Percentiles rank a stretch among this genome's conserved stretches.
Evolutionary conservation across 2,888 invertebrate species (phyloP).

Genomic region (Papilio gigon): DNA sequence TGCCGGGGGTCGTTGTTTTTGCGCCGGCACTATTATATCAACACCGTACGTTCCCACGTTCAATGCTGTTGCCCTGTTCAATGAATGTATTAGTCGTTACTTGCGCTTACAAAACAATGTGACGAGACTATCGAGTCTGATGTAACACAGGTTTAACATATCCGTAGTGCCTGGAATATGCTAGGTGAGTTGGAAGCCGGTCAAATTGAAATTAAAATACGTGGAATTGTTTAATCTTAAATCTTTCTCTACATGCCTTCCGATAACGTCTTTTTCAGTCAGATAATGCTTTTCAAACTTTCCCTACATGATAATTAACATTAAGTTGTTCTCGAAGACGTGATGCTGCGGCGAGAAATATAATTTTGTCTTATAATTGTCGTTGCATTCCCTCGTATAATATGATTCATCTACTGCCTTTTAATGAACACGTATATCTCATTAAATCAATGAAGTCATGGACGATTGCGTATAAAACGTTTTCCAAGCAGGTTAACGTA

Average conservation of each 20-base stretch:
- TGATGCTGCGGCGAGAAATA: no score
- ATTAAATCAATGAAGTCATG: slow-evolving; percentile 32
- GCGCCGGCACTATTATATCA: slow-evolving; percentile 70
- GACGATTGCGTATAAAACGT: slow-evolving; percentile 14
- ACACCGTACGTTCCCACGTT: slow-evolving; percentile 71
- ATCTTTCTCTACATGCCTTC: no score
- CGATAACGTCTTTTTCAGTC: no score
- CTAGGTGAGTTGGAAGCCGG: not conserved
- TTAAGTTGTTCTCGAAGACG: no score
- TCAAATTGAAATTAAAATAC: not conserved
- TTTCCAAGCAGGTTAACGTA: slow-evolving; percentile 3
- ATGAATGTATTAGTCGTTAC: slow-evolving; percentile 52
- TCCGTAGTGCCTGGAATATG: not conserved
- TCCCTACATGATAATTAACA: no score
- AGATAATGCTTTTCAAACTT: no score
- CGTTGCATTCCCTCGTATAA: not conserved
- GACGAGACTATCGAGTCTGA: slow-evolving; percentile 10
- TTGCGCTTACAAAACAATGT: slow-evolving; percentile 24
- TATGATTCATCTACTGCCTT: not conserved
- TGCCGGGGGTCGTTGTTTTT: slow-evolving; percentile 72
- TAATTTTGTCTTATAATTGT: not conserved
- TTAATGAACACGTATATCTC: slow-evolving; percentile 29
- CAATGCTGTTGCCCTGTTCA: slow-evolving; percentile 60
- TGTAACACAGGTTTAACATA: slow-evolving; percentile 4
- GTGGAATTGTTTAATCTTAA: no score